Evolutionary conservation across 2,888 invertebrate species (phyloP).

Genomic region (Stenodema calcarata): DNA sequence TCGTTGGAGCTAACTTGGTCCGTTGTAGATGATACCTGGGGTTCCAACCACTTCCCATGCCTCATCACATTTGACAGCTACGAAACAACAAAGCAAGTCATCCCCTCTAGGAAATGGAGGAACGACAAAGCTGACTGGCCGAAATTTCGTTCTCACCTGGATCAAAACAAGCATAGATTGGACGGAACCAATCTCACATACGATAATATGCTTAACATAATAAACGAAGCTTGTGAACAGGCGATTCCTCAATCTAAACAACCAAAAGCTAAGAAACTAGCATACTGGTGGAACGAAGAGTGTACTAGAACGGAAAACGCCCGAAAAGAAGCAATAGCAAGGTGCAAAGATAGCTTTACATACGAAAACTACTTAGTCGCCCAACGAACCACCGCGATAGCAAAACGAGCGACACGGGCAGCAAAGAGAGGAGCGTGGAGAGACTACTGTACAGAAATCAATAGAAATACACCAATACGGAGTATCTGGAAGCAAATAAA

Average conservation of each 20-base stretch:
- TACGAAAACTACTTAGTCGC: too few species aligned
- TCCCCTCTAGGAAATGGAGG: not conserved
- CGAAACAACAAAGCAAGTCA: not conserved
- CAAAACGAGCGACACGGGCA: too few species aligned
- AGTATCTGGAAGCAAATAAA: too few species aligned
- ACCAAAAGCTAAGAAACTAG: not conserved
- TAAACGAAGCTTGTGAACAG: not conserved
- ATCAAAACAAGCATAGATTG: not conserved
- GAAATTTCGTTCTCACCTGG: not conserved
- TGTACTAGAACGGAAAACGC: not conserved
- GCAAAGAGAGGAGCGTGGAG: too few species aligned
- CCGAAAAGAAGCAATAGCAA: not conserved
- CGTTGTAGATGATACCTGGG: not conserved
- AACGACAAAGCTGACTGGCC: not conserved
- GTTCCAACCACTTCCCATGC: not conserved
- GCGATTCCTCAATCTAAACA: not conserved
- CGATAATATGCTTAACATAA: too few species aligned
- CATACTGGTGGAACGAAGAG: not conserved
- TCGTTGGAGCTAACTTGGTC: not conserved
- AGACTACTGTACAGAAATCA: too few species aligned
- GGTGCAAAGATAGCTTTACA: too few species aligned
- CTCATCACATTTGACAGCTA: not conserved
- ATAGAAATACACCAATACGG: too few species aligned
- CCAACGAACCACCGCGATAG: too few species aligned
- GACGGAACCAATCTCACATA: not conserved